Conservation (phyloP, 2,113 vertebrate species). For the Stegostoma tigrinum region DNA sequence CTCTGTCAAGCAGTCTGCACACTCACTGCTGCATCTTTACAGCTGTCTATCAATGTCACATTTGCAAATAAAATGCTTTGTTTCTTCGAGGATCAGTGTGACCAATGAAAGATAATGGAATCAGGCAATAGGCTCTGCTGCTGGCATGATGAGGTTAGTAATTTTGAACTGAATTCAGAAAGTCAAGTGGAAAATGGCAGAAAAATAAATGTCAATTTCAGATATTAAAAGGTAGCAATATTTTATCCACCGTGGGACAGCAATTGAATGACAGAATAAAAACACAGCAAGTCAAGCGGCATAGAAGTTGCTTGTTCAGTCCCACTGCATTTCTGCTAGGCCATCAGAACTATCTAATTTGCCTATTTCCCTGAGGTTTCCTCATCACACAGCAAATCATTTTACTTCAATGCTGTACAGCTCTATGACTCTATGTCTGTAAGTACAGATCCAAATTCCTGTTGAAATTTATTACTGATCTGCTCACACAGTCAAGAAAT, state of each 20-base stretch:
- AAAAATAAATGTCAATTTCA: conserved; percentile 1
- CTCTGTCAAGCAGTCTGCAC: not conserved
- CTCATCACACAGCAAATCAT: not conserved
- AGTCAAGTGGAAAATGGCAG: not conserved
- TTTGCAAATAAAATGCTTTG: not conserved
- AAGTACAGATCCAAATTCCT: not conserved
- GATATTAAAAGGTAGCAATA: not conserved
- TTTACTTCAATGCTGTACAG: not conserved
- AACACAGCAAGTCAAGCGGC: too few species aligned
- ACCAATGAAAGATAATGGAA: not conserved
- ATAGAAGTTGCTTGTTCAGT: not conserved
- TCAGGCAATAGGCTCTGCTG: conserved; percentile 3
- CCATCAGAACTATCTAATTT: not conserved
- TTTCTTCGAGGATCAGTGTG: not conserved
- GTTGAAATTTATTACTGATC: not conserved
- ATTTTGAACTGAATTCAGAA: conserved; percentile 9
- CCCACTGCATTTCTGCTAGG: not conserved
- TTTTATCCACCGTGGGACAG: not conserved
- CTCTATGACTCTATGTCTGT: too few species aligned
- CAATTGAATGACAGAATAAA: not conserved
- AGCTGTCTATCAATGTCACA: not conserved
- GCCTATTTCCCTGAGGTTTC: not conserved
- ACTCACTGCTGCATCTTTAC: not conserved
- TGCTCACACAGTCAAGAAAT: not conserved
- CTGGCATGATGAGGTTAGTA: not conserved